Conservation (phyloP, 2,797 vertebrate species). For the Anabacerthia variegaticeps region DNA sequence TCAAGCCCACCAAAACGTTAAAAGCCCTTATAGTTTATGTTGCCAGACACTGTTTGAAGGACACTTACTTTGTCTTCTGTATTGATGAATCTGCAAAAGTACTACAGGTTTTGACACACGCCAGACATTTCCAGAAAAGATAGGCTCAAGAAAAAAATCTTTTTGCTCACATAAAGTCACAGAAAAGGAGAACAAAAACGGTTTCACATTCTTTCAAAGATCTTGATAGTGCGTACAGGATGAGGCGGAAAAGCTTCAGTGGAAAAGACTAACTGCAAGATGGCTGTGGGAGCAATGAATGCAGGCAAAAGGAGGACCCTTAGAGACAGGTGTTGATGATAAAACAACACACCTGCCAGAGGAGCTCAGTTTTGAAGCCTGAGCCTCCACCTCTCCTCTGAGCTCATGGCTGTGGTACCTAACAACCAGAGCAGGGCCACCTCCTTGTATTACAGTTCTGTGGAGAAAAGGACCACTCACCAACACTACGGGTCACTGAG, state of each 20-base stretch:
- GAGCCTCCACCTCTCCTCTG: background rate
- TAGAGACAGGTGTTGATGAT: too few species aligned
- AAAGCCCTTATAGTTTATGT: background rate
- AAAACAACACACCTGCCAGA: background rate
- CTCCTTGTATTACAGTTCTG: background rate
- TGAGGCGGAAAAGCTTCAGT: background rate
- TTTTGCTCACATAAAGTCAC: background rate
- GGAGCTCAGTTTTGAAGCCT: background rate
- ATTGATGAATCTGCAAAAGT: background rate
- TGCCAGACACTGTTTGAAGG: background rate
- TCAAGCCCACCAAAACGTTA: background rate
- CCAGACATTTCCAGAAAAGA: background rate
- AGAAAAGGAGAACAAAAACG: background rate
- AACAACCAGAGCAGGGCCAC: background rate
- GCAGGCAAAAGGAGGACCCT: background rate
- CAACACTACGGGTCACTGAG: background rate
- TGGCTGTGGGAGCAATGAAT: background rate
- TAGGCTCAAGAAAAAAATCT: background rate
- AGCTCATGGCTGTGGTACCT: fast-evolving
- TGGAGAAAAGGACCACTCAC: background rate
- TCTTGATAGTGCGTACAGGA: background rate
- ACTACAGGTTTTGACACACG: background rate
- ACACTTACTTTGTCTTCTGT: background rate
- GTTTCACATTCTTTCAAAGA: background rate
- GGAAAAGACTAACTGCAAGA: background rate